These are phyloP conservation scores for Platysteira castanea DNA, from an alignment of 2,113 vertebrate genomes.

Conservation along the genomic window DNA sequence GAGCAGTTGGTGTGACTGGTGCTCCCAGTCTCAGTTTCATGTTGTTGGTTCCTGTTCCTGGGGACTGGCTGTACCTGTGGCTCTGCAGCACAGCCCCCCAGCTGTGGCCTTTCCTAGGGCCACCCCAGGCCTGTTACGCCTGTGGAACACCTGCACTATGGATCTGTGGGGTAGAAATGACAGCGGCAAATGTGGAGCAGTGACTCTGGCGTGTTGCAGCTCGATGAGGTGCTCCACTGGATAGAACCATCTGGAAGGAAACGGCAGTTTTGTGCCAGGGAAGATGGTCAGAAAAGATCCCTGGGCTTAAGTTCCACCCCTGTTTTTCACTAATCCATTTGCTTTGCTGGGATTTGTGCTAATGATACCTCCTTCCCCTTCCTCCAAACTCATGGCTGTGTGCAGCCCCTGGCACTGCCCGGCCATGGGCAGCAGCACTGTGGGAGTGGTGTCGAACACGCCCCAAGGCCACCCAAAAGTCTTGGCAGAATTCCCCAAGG, in stretches of 20 bases:
- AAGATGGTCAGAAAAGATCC: not conserved
- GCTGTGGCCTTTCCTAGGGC: not conserved
- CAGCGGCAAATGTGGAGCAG: not conserved
- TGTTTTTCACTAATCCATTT: not conserved
- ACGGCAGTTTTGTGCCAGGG: not conserved
- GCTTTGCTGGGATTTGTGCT: not conserved
- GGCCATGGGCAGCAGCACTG: fast-evolving
- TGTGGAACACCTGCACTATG: fast-evolving
- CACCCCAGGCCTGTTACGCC: fast-evolving
- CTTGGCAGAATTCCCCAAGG: not conserved
- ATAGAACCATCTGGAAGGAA: not conserved
- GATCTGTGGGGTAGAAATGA: not conserved
- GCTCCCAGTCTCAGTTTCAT: fast-evolving
- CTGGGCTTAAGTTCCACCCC: not conserved
- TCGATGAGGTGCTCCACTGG: not conserved
- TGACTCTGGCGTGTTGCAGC: not conserved
- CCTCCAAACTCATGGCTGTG: not conserved
- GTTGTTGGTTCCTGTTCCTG: fast-evolving
- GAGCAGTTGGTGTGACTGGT: not conserved
- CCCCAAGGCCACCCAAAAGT: fast-evolving
- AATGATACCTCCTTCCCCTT: not conserved
- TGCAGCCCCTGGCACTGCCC: not conserved
- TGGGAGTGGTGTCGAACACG: fast-evolving
- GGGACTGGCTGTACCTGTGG: not conserved
- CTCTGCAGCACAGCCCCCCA: not conserved